Conservation (phyloP, 2,888 invertebrate genomes). For the Junonia oenone region DNA sequence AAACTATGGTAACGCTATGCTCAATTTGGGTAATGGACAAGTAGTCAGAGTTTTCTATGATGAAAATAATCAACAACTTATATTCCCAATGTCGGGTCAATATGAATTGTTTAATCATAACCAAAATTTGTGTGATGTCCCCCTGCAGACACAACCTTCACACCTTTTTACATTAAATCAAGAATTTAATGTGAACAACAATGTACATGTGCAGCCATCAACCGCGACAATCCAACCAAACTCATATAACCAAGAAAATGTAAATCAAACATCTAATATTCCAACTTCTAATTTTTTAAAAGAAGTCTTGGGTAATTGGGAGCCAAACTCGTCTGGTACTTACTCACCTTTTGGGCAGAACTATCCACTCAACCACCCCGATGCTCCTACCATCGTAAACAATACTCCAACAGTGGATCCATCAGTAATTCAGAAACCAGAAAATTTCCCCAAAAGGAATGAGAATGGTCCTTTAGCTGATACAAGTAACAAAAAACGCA, state of each 20-base stretch:
- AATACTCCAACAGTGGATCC: constrained; percentile 49
- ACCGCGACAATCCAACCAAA: constrained; percentile 42
- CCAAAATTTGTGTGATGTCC: constrained; percentile 56
- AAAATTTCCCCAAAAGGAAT: constrained; percentile 64
- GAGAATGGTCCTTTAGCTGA: constrained; percentile 72
- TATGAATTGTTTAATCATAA: constrained; percentile 70
- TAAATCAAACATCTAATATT: constrained; percentile 44
- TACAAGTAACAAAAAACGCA: constrained; percentile 82
- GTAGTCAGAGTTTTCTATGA: constrained; percentile 66
- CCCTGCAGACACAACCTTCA: constrained; percentile 54
- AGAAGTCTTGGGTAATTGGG: constrained; percentile 86
- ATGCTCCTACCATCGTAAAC: constrained; percentile 53
- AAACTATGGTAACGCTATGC: constrained; percentile 66
- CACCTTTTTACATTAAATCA: constrained; percentile 61
- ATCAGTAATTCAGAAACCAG: constrained; percentile 47
- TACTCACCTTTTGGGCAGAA: constrained; percentile 86
- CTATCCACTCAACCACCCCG: constrained; percentile 74
- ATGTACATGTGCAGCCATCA: constrained; percentile 42
- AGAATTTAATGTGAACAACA: constrained; percentile 56
- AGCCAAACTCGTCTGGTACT: constrained; percentile 85
- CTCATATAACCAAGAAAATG: constrained; percentile 46
- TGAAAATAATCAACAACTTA: constrained; percentile 68
- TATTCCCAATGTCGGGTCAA: constrained; percentile 68
- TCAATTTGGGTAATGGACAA: constrained; percentile 70
- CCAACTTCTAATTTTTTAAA: constrained; percentile 81